These are phyloP conservation scores for Macroramphosus scolopax DNA, from an alignment of 2,797 vertebrate genomes.

Conservation along the genomic window DNA sequence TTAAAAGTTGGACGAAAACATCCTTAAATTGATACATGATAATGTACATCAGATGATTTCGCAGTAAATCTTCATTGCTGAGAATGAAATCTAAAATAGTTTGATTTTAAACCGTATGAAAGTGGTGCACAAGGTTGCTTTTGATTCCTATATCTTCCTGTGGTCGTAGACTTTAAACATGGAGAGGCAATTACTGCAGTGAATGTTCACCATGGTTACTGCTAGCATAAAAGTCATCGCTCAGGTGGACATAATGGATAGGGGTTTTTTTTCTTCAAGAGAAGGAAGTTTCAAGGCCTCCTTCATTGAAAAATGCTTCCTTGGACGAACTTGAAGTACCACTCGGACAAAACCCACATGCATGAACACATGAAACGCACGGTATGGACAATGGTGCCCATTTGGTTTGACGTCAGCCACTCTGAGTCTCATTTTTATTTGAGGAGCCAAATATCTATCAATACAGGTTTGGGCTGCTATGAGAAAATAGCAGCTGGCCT, in stretches of 20 bases:
- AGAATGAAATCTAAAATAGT: conserved; percentile 7
- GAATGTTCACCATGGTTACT: conserved; percentile 54
- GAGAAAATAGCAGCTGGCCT: conserved; percentile 70
- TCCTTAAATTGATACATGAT: no score
- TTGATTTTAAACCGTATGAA: no score
- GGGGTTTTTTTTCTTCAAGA: conserved; percentile 50
- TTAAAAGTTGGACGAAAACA: no score
- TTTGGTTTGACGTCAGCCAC: conserved; percentile 61
- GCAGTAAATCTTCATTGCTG: background rate
- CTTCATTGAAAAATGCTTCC: conserved; percentile 37
- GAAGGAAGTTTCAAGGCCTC: conserved; percentile 47
- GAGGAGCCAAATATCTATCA: conserved; percentile 65
- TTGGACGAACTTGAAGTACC: conserved; percentile 33
- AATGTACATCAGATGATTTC: no score
- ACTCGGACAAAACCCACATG: conserved; percentile 30
- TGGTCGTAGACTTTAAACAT: no score
- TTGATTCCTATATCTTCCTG: no score
- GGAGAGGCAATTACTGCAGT: conserved; percentile 38
- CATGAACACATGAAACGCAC: background rate
- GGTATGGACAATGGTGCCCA: conserved; percentile 33
- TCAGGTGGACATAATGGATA: conserved; percentile 47
- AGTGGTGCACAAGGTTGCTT: no score
- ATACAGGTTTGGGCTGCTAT: conserved; percentile 56
- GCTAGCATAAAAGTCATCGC: conserved; percentile 37
- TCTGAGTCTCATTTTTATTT: conserved; percentile 54